phyloP scores from a whole-genome alignment of 2,888 invertebrate species.

The Holacanthella duospinosa region DNA sequence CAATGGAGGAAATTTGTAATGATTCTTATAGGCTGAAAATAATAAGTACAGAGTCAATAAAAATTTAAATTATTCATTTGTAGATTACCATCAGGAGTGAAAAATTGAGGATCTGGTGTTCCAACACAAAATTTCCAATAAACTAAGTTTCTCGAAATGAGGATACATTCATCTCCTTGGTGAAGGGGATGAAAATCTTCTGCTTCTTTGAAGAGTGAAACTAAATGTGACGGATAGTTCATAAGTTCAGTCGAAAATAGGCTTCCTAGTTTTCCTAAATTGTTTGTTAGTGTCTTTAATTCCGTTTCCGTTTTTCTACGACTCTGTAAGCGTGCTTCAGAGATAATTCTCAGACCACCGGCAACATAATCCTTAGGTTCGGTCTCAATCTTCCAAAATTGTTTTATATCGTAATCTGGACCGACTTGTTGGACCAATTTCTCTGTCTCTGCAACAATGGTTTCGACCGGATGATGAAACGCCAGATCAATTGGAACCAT shows the following conservation, averaged over 20 bases:
- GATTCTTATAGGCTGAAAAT: constrained; percentile 45
- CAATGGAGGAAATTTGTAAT: constrained; percentile 44
- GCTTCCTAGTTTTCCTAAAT: too few species aligned
- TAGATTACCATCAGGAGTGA: constrained; percentile 11
- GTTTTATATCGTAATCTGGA: constrained; percentile 26
- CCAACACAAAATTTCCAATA: constrained; percentile 52
- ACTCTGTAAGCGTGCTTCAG: too few species aligned
- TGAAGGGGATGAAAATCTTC: constrained; percentile 27
- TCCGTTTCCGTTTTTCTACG: background rate
- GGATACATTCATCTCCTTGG: constrained; percentile 19
- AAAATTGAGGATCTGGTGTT: constrained; percentile 18
- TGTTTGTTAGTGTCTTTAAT: background rate
- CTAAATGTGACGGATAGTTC: constrained; percentile 29
- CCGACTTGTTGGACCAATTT: constrained; percentile 35
- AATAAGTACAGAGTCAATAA: constrained; percentile 18
- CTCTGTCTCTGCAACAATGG: constrained; percentile 30
- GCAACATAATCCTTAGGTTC: too few species aligned
- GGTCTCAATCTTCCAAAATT: constrained; percentile 31
- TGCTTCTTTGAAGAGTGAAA: constrained; percentile 24
- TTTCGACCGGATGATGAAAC: constrained; percentile 29
- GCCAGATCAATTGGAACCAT: constrained; percentile 19
- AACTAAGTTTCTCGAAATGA: constrained; percentile 51
- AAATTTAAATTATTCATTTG: background rate
- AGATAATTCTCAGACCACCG: too few species aligned
- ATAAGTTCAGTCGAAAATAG: too few species aligned